Conservation (phyloP, 2,797 vertebrate species). For the Etheostoma perlongum region DNA sequence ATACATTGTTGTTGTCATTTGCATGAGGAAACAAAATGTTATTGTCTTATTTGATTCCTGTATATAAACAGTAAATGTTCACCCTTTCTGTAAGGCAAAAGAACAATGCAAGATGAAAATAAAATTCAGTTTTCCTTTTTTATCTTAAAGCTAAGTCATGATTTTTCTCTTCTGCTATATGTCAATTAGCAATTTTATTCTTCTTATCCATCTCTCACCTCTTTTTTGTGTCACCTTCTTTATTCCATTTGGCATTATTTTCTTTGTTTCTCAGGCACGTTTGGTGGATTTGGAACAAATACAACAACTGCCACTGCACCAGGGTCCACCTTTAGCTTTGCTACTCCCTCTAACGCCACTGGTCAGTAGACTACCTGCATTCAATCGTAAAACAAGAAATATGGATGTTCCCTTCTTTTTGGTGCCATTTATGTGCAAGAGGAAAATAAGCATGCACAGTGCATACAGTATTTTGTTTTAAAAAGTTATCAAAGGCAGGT, state of each 20-base stretch:
- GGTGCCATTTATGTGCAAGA: background rate
- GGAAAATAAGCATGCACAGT: background rate
- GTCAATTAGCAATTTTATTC: background rate
- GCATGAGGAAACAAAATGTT: slow-evolving; percentile 56
- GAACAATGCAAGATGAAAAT: slow-evolving; percentile 11
- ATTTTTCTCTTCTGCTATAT: slow-evolving; percentile 3
- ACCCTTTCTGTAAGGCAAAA: slow-evolving; percentile 18
- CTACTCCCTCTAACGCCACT: slow-evolving; percentile 89
- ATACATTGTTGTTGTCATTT: slow-evolving; percentile 47
- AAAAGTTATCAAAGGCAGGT: background rate
- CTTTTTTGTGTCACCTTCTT: background rate
- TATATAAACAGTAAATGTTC: slow-evolving; percentile 20
- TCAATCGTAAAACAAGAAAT: background rate
- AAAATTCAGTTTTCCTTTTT: slow-evolving; percentile 2
- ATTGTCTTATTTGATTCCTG: slow-evolving; percentile 37
- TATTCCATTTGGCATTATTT: slow-evolving; percentile 26
- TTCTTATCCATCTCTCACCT: slow-evolving; percentile 2
- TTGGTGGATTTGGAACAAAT: slow-evolving; percentile 93
- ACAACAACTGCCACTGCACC: slow-evolving; percentile 85
- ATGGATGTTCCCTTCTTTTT: background rate
- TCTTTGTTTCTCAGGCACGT: slow-evolving; percentile 84
- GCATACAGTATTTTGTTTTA: background rate
- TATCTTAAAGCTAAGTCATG: slow-evolving; percentile 8
- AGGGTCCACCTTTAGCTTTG: slow-evolving; percentile 91
- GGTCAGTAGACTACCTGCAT: slow-evolving; percentile 69